Evolutionary conservation across 2,113 vertebrate species (phyloP), one percentile per base, ranked within the genome.

Genomic region (Narcine bancroftii): DNA sequence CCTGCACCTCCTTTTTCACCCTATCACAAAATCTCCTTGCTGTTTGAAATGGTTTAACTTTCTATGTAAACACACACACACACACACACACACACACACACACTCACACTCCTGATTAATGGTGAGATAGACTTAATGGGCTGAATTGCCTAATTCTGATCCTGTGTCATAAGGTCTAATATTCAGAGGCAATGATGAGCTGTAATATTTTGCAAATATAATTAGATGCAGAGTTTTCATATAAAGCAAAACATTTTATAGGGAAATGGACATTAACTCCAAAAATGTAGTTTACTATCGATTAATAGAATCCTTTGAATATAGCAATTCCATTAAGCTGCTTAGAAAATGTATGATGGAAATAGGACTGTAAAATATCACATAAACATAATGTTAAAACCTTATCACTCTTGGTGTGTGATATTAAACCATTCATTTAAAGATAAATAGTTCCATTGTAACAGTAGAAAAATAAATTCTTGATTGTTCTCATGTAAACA

Each of bases 261-360:
- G 69, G 89, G 89, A 29, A 21, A 69, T 24, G 13, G 65, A 69
- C 89, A 91, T 69, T 91, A 91, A 69, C 36, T 69, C 45, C 39
- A 91, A 19, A 24, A 91, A 47, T 47, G 29, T 71, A 71, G 89
- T 91, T 91, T 91, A 91, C 47, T 91, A 69, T 26, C 29, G 26
- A 69, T 91, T 91, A 91, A 91, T 91, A 65, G 89, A 69, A 91
- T 91, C 89, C 89, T 91, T 71, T 91, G 89, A 33, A 71, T 91
- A 91, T 91, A 47, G 89, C 89, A 47, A 91, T 47, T 5, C 65
- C 89, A 91, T 91, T 91, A 69, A 29, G 24, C 47, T 91, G 63
- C 47, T 3, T 65, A 69, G 89, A 69, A 91, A 91, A 91, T 4
- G 42, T 47, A 60, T 15, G 63, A 91, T 66, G 89, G 36, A 69